Conservation (phyloP, 2,113 vertebrate species). For the Callithrix jacchus region DNA sequence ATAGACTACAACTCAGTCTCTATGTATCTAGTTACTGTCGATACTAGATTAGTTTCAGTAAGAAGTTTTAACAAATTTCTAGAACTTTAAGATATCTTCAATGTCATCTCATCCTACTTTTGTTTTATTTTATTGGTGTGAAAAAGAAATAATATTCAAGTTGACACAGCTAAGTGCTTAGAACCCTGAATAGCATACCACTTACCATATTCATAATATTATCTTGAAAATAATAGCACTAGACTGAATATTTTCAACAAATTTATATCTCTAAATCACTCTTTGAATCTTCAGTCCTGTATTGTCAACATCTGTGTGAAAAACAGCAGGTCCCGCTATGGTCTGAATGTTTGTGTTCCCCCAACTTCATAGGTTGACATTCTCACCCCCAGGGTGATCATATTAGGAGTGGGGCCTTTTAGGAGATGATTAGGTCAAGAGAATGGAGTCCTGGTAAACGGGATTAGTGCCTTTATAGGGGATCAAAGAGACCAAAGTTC, state of each 20-base stretch:
- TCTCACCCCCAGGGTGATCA: background rate
- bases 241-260: background rate
- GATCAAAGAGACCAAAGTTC: background rate
- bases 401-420: background rate
- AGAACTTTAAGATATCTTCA: background rate
- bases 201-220: background rate
- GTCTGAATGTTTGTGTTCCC: background rate
- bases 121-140: background rate
- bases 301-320: background rate
- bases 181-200: background rate
- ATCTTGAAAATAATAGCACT: background rate
- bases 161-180: background rate
- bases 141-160: background rate
- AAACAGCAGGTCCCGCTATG: background rate
- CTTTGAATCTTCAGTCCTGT: background rate
- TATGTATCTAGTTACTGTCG: background rate
- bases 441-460: background rate
- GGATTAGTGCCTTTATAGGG: background rate
- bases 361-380: background rate
- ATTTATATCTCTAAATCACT: background rate
- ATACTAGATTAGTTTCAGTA: background rate
- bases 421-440: background rate
- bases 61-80: background rate
- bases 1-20: background rate
- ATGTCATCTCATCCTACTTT: background rate